These are phyloP conservation scores for Numida meleagris DNA, from an alignment of 2,113 vertebrate genomes.

Conservation along the genomic window DNA sequence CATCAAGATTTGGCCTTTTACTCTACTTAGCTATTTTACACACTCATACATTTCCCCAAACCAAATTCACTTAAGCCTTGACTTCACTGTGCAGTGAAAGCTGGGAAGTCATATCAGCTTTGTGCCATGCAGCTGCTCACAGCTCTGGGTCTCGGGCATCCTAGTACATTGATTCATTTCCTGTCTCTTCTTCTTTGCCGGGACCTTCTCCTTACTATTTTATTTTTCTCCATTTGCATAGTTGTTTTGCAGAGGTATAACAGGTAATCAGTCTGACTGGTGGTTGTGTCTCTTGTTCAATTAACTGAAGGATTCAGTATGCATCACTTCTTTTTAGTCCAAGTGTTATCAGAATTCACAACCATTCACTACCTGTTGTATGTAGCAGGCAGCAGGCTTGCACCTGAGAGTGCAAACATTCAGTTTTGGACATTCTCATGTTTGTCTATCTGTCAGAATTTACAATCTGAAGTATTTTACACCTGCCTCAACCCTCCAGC, in stretches of 20 bases:
- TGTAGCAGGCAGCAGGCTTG: not conserved
- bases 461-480: not conserved
- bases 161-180: not conserved
- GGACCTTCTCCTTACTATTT: not conserved
- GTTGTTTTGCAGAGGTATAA: not conserved
- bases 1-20: not conserved
- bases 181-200: not conserved
- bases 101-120: not conserved
- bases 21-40: not conserved
- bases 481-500: not conserved
- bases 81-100: not conserved
- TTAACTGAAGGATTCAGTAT: accelerated
- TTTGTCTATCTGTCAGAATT: not conserved
- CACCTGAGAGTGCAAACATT: not conserved
- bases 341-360: not conserved
- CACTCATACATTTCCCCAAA: not conserved
- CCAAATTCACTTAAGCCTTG: not conserved
- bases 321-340: not conserved
- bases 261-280: not conserved
- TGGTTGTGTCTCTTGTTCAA: not conserved
- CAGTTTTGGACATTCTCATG: not conserved
- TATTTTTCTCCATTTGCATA: not conserved
- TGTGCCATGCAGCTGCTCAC: accelerated
- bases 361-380: not conserved
- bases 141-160: not conserved